Percentiles rank a stretch among this genome's conserved stretches.
phyloP scores from a whole-genome alignment of 1,140 invertebrate species.

The Habropoda laboriosa region DNA sequence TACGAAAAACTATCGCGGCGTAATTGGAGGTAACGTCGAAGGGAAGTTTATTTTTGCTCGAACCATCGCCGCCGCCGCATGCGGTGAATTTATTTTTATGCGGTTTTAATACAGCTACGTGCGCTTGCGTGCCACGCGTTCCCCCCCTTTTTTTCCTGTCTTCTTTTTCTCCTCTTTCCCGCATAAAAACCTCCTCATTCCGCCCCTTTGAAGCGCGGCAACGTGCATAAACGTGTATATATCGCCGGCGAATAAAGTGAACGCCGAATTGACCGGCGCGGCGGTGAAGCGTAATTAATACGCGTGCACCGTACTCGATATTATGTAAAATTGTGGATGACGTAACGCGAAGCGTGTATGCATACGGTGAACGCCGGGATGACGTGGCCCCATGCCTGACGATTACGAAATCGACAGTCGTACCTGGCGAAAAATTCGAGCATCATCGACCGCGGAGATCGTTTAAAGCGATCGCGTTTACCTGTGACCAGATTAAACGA shows the following conservation, averaged over 20 bases:
- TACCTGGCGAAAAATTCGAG: slow-evolving; percentile 1
- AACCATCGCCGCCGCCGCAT: not conserved
- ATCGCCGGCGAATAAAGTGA: not conserved
- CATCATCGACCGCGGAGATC: slow-evolving; percentile 6
- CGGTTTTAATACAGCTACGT: slow-evolving; percentile 13
- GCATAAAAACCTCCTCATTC: slow-evolving; percentile 2
- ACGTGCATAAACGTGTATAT: slow-evolving; percentile 1
- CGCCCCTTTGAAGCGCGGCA: not conserved
- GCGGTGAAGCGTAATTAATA: slow-evolving; percentile 13
- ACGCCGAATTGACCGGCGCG: not conserved
- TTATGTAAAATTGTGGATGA: slow-evolving; percentile 28
- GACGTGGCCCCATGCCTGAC: not conserved
- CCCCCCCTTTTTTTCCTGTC: no score
- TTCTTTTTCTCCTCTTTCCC: no score
- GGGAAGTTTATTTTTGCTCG: slow-evolving; percentile 5
- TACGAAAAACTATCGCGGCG: not conserved
- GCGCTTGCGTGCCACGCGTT: not conserved
- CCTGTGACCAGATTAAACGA: not conserved
- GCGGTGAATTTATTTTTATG: slow-evolving; percentile 28
- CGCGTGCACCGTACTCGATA: not conserved
- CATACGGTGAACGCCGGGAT: no score
- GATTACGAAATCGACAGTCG: slow-evolving; percentile 19
- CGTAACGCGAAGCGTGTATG: slow-evolving; percentile 24
- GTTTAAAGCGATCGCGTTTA: not conserved
- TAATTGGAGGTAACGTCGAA: slow-evolving; percentile 6